Percentiles rank a stretch among this genome's conserved stretches.
Conservation (phyloP, 2,888 invertebrate genomes). For the Smittia aterrima region DNA sequence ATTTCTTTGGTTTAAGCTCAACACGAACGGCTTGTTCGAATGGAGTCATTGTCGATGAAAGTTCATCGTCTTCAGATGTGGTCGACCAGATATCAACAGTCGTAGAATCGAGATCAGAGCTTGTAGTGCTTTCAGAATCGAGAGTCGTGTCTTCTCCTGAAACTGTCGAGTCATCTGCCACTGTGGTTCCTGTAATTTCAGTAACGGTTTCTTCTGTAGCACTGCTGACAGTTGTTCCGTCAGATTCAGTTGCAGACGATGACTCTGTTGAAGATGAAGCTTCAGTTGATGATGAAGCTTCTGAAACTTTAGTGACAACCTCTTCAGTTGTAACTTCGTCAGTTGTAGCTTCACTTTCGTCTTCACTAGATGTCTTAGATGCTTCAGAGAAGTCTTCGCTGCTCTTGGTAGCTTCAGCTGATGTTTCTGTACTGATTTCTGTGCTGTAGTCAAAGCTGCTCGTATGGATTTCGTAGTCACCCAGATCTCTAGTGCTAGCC, state of each 20-base stretch:
- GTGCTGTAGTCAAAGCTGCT: conserved; percentile 35
- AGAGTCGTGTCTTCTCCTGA: conserved; percentile 44
- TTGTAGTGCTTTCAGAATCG: conserved; percentile 19
- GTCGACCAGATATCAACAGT: conserved; percentile 52
- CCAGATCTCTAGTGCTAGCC: conserved; percentile 14
- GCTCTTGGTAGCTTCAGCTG: neutral
- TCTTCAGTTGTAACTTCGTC: conserved; percentile 44
- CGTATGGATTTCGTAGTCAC: conserved; percentile 34
- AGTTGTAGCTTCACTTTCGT: neutral
- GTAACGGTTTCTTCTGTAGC: conserved; percentile 40
- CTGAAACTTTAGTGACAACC: conserved; percentile 40
- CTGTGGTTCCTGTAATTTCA: conserved; percentile 17
- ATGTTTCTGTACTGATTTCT: conserved; percentile 31
- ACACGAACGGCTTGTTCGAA: conserved; percentile 57
- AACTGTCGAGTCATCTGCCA: conserved; percentile 44
- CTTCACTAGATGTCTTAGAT: conserved; percentile 27
- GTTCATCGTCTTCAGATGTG: conserved; percentile 51
- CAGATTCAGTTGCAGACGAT: conserved; percentile 19
- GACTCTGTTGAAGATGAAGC: conserved; percentile 43
- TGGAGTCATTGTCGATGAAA: conserved; percentile 59
- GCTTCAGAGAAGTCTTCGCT: conserved; percentile 38
- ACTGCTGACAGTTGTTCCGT: conserved; percentile 43
- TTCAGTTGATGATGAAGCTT: conserved; percentile 42
- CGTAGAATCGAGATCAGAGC: conserved; percentile 46
- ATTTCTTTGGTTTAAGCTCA: conserved; percentile 56